These are phyloP conservation scores for Ophion obscuratus DNA, from an alignment of 2,888 invertebrate species.

Conservation along the genomic window DNA sequence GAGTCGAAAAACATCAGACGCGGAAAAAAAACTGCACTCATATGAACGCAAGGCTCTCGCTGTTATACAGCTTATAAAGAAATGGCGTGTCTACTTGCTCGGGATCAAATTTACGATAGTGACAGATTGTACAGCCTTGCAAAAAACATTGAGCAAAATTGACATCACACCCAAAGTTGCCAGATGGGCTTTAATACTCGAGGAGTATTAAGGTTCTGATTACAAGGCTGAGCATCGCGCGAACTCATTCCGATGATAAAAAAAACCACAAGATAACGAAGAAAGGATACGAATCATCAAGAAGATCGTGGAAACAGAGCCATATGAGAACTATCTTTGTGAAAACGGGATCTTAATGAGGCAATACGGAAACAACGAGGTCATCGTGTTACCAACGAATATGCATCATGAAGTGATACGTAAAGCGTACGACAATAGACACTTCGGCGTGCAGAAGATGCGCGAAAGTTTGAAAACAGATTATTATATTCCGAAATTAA, in stretches of 20 bases:
- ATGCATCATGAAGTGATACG: constrained; percentile 53
- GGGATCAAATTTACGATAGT: constrained; percentile 72
- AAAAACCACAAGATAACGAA: constrained; percentile 30
- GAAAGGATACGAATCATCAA: constrained; percentile 41
- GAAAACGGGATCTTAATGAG: constrained; percentile 56
- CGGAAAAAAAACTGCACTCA: constrained; percentile 40
- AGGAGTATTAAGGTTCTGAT: constrained; percentile 69
- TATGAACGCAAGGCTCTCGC: constrained; percentile 49
- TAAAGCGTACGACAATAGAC: constrained; percentile 62
- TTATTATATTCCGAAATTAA: constrained; percentile 54
- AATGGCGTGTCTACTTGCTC: constrained; percentile 62
- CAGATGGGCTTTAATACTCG: constrained; percentile 67
- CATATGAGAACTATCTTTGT: constrained; percentile 33
- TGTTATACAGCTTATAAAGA: no score
- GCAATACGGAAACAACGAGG: constrained; percentile 42
- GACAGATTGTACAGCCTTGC: constrained; percentile 69
- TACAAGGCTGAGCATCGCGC: constrained; percentile 70
- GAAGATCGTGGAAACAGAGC: constrained; percentile 4
- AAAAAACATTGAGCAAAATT: constrained; percentile 60
- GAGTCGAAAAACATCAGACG: constrained; percentile 70
- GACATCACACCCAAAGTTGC: constrained; percentile 67
- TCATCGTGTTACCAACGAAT: constrained; percentile 46
- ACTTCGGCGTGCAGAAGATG: constrained; percentile 60
- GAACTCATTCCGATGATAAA: constrained; percentile 26
- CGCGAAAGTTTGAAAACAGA: constrained; percentile 50